These are phyloP conservation scores for Oryzias woworae DNA, from an alignment of 2,113 vertebrate species.

Conservation along the genomic window DNA sequence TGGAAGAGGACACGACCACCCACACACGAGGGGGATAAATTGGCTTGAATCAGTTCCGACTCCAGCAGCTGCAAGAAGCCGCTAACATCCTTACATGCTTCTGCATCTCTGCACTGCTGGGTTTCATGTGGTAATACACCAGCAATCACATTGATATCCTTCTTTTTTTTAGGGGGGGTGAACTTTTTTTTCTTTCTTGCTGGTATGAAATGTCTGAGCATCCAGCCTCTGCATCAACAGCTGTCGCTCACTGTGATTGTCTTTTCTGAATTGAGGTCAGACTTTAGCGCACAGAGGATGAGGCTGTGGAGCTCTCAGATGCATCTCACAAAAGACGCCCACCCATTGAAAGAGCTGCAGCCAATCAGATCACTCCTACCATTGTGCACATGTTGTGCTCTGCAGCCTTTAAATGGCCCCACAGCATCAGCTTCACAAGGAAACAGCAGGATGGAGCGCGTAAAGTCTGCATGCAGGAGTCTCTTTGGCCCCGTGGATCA, in stretches of 20 bases:
- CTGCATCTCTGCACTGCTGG: too few species aligned
- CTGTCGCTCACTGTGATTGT: too few species aligned
- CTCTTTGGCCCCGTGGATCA: slow-evolving; percentile 89
- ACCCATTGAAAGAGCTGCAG: slow-evolving; percentile 11
- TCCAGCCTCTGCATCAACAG: not conserved
- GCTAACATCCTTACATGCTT: too few species aligned
- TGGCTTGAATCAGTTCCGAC: too few species aligned
- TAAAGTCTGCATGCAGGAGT: slow-evolving; percentile 73
- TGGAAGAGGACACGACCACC: too few species aligned
- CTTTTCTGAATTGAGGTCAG: not conserved
- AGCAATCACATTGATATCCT: too few species aligned
- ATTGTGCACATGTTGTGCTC: slow-evolving; percentile 35
- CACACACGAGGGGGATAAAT: too few species aligned
- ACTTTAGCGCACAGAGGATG: too few species aligned
- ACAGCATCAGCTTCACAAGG: not conserved
- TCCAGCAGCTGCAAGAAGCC: too few species aligned
- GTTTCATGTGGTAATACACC: too few species aligned
- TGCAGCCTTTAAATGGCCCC: slow-evolving; percentile 8
- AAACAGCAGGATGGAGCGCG: slow-evolving; percentile 8
- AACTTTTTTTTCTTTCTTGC: not conserved
- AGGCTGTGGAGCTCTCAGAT: not conserved
- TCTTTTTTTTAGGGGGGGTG: too few species aligned
- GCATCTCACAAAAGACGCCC: slow-evolving; percentile 7
- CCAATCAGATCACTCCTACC: slow-evolving; percentile 50
- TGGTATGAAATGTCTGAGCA: too few species aligned